A percentile compares a stretch with the other conserved stretches of the same genome.
phyloP scores from a whole-genome alignment of 2,888 invertebrate genomes.

The Alitta virens region DNA sequence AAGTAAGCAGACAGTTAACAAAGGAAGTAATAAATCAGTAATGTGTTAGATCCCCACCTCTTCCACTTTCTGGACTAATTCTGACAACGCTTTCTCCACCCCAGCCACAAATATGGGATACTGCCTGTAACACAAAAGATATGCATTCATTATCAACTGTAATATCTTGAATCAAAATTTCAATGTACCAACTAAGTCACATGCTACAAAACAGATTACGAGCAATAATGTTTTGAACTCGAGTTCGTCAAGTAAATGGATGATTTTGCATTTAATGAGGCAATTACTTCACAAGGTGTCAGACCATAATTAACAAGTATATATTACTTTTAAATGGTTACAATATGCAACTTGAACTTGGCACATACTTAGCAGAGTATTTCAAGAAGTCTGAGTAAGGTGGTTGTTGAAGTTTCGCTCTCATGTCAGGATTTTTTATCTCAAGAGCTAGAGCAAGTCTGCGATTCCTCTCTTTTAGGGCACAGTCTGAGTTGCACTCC shows the following conservation, averaged over 20 bases:
- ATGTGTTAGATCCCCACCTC: slow-evolving; percentile 62
- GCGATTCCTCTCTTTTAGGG: slow-evolving; percentile 80
- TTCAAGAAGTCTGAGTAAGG: slow-evolving; percentile 84
- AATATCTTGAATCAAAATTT: too few relatives aligned
- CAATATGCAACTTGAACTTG: too few relatives aligned
- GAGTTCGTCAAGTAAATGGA: too few relatives aligned
- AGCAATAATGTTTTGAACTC: too few relatives aligned
- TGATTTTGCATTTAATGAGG: background rate
- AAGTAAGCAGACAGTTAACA: background rate
- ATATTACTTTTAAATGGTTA: too few relatives aligned
- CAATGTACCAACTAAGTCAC: too few relatives aligned
- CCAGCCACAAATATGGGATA: slow-evolving; percentile 78
- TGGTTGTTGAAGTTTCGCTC: slow-evolving; percentile 67
- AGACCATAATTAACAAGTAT: too few relatives aligned
- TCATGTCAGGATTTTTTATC: slow-evolving; percentile 85
- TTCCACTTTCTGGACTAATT: slow-evolving; percentile 84
- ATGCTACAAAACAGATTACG: too few relatives aligned
- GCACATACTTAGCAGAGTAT: slow-evolving; percentile 69
- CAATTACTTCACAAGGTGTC: background rate
- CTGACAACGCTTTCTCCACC: slow-evolving; percentile 79
- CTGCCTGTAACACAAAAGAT: slow-evolving; percentile 39
- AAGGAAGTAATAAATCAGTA: background rate
- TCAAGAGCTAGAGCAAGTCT: slow-evolving; percentile 87
- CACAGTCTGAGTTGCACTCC: slow-evolving; percentile 92
- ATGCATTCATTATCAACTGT: too few relatives aligned